These are phyloP conservation scores for Geopemphigus sp. DNA, from an alignment of 1,140 invertebrate species.

Conservation along the genomic window DNA sequence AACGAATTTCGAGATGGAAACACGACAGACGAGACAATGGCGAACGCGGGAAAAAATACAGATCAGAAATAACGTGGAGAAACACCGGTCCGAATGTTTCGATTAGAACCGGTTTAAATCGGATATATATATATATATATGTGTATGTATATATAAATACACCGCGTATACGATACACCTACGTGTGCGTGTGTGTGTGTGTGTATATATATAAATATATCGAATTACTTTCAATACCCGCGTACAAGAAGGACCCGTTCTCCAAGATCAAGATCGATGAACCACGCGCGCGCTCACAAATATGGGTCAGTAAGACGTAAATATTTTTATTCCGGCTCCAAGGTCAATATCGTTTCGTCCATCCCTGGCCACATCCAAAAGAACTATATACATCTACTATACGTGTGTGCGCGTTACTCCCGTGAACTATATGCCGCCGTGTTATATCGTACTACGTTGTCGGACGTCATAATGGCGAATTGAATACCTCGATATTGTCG, in stretches of 20 bases:
- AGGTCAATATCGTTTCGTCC: conserved; percentile 17
- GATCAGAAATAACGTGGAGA: conserved; percentile 19
- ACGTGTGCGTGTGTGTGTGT: too few relatives aligned
- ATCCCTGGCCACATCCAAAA: too few relatives aligned
- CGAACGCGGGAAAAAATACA: conserved; percentile 20
- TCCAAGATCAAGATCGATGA: conserved; percentile 47
- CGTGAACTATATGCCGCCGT: too few relatives aligned
- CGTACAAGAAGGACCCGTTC: conserved; percentile 40
- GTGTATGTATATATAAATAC: not conserved
- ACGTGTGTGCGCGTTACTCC: too few relatives aligned
- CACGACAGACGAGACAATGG: conserved; percentile 30
- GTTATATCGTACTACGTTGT: too few relatives aligned
- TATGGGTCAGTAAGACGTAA: conserved; percentile 40
- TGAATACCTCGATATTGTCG: too few relatives aligned
- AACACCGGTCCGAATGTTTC: conserved; percentile 16
- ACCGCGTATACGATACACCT: too few relatives aligned
- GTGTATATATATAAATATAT: conserved; percentile 6
- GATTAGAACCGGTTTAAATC: conserved; percentile 45
- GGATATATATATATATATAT: conserved; percentile 9
- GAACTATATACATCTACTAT: too few relatives aligned
- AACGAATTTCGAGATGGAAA: too few relatives aligned
- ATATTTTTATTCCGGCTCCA: conserved; percentile 32
- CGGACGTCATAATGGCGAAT: too few relatives aligned
- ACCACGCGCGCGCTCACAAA: not conserved
- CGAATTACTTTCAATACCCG: conserved; percentile 47